Percentiles rank a stretch among this genome's conserved stretches.
These are phyloP conservation scores for Alectura lathami DNA, from an alignment of 2,113 vertebrate genomes.

Conservation along the genomic window DNA sequence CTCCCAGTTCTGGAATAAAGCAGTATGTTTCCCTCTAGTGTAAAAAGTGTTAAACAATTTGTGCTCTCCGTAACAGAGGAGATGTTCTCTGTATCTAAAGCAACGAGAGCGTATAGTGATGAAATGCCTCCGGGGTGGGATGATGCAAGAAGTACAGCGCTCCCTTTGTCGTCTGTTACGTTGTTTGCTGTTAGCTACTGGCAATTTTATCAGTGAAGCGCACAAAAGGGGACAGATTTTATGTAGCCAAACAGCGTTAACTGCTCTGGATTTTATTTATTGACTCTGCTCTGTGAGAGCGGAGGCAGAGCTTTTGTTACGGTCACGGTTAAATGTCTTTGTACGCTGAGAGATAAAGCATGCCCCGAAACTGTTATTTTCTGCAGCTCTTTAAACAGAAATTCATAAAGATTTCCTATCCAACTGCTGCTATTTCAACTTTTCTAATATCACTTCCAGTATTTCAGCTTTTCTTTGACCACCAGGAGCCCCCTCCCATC, in stretches of 20 bases:
- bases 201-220: neutral
- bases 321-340: neutral
- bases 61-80: neutral
- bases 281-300: neutral
- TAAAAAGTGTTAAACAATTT: neutral
- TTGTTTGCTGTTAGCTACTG: neutral
- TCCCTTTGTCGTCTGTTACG: neutral
- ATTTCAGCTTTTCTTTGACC: neutral
- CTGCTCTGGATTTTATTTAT: conserved; percentile 10
- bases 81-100: neutral
- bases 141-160: neutral
- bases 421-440: neutral
- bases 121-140: neutral
- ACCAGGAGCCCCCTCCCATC: neutral
- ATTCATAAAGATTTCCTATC: neutral
- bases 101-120: neutral
- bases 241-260: conserved; percentile 1
- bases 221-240: conserved; percentile 2
- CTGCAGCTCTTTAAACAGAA: neutral
- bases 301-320: neutral
- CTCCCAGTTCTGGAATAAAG: neutral
- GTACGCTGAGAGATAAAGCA: neutral
- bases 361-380: conserved; percentile 11
- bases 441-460: neutral
- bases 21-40: neutral